Evolutionary conservation across 2,888 invertebrate species (phyloP).

Genomic region (Rugalucina vietnamica): DNA sequence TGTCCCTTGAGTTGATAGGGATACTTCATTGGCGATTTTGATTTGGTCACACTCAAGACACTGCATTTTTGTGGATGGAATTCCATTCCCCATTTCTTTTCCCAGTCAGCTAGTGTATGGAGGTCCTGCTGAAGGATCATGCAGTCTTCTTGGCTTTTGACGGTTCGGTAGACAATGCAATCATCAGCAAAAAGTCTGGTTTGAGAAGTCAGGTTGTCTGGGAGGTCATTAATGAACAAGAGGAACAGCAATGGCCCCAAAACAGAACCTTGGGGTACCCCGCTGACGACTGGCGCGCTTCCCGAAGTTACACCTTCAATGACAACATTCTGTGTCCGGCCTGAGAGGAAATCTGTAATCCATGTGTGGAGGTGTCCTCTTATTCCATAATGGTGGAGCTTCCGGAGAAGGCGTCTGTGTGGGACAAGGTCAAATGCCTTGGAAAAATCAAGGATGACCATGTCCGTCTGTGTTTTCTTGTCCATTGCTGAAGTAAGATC

Average conservation of each 20-base stretch:
- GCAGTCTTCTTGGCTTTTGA: background rate
- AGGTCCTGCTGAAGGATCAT: background rate
- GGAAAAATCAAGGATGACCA: background rate
- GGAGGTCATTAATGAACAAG: background rate
- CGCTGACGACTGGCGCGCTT: background rate
- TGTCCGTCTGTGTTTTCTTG: background rate
- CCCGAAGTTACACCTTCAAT: background rate
- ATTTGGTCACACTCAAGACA: background rate
- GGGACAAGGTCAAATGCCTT: background rate
- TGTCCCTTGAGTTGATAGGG: background rate
- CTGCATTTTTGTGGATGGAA: conserved; percentile 6
- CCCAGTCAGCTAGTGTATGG: background rate
- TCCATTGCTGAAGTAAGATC: background rate
- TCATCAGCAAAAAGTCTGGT: background rate
- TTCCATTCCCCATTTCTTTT: background rate
- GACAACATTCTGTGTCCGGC: background rate
- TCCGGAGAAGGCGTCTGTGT: background rate
- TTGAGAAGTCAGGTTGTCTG: background rate
- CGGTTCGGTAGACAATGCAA: background rate
- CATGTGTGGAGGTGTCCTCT: background rate
- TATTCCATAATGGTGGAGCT: background rate
- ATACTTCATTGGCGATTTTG: background rate
- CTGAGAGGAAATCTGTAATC: background rate
- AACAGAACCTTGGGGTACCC: too few relatives aligned
- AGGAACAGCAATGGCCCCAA: background rate